phyloP scores from a whole-genome alignment of 1,140 invertebrate species.

The Leptinotarsa defecta region DNA sequence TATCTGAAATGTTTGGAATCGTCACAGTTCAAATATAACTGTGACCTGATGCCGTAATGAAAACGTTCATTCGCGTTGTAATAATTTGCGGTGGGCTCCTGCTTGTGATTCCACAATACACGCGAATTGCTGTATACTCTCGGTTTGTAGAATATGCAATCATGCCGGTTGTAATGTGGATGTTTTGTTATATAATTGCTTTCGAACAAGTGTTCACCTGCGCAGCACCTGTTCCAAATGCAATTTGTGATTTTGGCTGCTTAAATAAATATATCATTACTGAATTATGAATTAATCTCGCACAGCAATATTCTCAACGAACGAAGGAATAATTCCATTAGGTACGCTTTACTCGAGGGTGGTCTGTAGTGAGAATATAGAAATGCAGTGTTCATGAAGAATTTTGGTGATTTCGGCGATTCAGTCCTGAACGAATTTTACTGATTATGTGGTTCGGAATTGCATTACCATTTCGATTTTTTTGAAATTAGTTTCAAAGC shows the following conservation, averaged over 20 bases:
- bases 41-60: neutral
- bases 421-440: too few species aligned
- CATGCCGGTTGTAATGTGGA: neutral
- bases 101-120: conserved; percentile 5
- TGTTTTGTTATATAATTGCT: conserved; percentile 4
- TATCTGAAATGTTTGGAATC: too few species aligned
- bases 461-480: too few species aligned
- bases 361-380: too few species aligned
- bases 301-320: too few species aligned
- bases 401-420: too few species aligned
- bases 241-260: neutral
- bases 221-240: neutral
- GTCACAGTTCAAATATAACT: too few species aligned
- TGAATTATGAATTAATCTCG: neutral
- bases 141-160: neutral
- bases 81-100: neutral
- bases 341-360: too few species aligned
- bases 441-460: too few species aligned
- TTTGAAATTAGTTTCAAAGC: too few species aligned
- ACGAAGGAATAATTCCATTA: too few species aligned
- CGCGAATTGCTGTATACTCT: neutral
- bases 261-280: conserved; percentile 2
- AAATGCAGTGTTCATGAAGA: too few species aligned
- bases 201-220: neutral
- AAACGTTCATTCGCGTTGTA: conserved; percentile 5